phyloP scores from a whole-genome alignment of 2,797 vertebrate species.

The Cygnus olor region DNA sequence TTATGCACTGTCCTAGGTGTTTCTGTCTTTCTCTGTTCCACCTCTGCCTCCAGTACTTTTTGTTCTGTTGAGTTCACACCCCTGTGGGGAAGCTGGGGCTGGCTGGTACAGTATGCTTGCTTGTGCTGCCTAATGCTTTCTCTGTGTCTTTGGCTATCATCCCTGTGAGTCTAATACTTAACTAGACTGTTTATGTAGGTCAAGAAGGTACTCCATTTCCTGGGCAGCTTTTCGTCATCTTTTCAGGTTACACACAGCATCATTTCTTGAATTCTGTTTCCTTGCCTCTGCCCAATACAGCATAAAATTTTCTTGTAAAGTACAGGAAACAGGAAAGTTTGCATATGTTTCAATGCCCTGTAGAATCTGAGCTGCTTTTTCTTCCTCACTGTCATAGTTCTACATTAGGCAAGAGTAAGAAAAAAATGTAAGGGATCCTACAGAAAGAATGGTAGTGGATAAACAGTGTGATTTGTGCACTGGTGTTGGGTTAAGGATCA shows the following conservation, averaged over 20 bases:
- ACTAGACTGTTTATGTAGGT: not conserved
- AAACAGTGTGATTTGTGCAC: not conserved
- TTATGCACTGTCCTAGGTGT: not conserved
- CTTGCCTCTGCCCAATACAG: not conserved
- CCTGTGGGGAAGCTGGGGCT: not conserved
- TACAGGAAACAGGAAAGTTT: not conserved
- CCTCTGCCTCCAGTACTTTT: not conserved
- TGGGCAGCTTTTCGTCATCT: not conserved
- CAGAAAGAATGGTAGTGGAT: not conserved
- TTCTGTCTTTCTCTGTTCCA: not conserved
- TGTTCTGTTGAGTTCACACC: not conserved
- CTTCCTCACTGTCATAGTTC: not conserved
- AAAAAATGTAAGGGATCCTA: not conserved
- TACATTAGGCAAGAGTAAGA: not conserved
- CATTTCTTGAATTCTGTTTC: not conserved
- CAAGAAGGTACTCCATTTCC: not conserved
- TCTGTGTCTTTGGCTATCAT: not conserved
- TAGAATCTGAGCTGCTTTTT: not conserved
- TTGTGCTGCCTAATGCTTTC: not conserved
- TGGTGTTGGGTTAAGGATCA: not conserved
- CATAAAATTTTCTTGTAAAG: not conserved
- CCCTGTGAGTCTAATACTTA: not conserved
- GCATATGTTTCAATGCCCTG: not conserved
- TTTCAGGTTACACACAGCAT: not conserved
- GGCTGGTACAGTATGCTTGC: not conserved